Percentiles rank a stretch among this genome's conserved stretches.
Conservation (phyloP, 2,797 vertebrate genomes). For the Falco berigora region DNA sequence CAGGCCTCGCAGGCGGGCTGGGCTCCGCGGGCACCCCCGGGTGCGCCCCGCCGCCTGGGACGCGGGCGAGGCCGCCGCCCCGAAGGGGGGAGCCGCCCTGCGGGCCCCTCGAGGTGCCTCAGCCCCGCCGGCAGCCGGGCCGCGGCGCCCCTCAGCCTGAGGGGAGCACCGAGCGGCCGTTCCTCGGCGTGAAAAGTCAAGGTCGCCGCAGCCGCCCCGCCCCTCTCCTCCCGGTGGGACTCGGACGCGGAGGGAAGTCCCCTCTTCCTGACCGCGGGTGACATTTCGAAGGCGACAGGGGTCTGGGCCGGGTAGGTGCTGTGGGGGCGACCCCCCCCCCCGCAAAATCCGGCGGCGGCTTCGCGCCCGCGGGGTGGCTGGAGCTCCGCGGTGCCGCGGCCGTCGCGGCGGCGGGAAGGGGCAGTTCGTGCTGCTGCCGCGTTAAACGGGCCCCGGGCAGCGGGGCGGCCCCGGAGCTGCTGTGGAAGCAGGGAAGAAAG, state of each 20-base stretch:
- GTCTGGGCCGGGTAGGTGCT: not conserved
- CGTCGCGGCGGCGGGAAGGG: accelerated
- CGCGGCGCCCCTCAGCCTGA: not conserved
- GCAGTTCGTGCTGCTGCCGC: accelerated
- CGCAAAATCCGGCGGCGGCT: too few species aligned
- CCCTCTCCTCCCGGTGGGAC: not conserved
- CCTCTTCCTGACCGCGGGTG: not conserved
- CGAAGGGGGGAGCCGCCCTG: too few species aligned
- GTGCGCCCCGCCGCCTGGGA: not conserved
- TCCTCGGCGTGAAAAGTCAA: not conserved
- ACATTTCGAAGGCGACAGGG: not conserved
- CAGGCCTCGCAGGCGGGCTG: not conserved
- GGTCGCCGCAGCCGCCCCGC: not conserved
- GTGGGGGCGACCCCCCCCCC: not conserved
- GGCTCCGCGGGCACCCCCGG: not conserved
- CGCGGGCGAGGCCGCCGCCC: not conserved
- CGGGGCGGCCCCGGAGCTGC: not conserved
- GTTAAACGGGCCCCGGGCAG: not conserved
- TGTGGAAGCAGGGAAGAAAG: not conserved
- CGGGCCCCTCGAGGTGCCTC: not conserved
- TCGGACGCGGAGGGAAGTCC: not conserved
- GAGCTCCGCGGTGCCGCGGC: too few species aligned
- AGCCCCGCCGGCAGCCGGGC: not conserved
- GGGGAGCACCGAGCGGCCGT: not conserved
- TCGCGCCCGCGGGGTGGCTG: not conserved